Base-by-base conservation (phyloP, 2,113 vertebrate genomes). In the Urocolius indicus region DNA sequence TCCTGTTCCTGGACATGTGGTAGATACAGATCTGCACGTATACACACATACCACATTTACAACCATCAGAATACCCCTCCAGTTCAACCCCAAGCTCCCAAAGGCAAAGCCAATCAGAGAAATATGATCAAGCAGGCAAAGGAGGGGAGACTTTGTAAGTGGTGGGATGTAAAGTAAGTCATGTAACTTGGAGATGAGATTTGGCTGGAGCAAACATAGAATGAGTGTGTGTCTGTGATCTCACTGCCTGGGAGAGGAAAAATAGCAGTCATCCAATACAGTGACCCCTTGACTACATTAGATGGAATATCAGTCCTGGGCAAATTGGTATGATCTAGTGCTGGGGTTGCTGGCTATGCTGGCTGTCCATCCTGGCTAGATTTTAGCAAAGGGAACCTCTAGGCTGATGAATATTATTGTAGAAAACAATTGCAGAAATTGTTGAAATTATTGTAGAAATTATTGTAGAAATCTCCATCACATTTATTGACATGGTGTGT, bases 1-100 rank as follows among this genome's bases (percentile, higher is more conserved):
- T 90, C 62, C 83, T 92, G 79, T 95, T 89, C 93, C 81, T 81
- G 69, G 75, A 52, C 45, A 61, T 17, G 57, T 51, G 68, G 77
- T 29, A 94, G 95, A 96, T 96, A 90, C 16, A 78, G 68, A 90
- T 95, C 88, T 95, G 86, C 86, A 95, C 51, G 38, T 90, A 82
- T 72, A 84, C 66, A 90, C 69, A 68, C 84, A 75, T 83, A 75
- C 41, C 73, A 93, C 76, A 48, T 94, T 94, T 96, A 94, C 69
- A 93, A 18, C 67, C 73, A 68, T 63, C 88, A 75, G 85, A 94
- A 72, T 65, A 92, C 13, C 46, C 58, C 58, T 55, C 29, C 41
- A 69, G 26, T 30, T 80, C 86, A 90, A 75, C 45, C 65, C 83
- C 49, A 17, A 49, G 10, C 65, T 86, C 90, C 90, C 88, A 58